phyloP scores from a whole-genome alignment of 2,888 invertebrate genomes.

The Merodon equestris region DNA sequence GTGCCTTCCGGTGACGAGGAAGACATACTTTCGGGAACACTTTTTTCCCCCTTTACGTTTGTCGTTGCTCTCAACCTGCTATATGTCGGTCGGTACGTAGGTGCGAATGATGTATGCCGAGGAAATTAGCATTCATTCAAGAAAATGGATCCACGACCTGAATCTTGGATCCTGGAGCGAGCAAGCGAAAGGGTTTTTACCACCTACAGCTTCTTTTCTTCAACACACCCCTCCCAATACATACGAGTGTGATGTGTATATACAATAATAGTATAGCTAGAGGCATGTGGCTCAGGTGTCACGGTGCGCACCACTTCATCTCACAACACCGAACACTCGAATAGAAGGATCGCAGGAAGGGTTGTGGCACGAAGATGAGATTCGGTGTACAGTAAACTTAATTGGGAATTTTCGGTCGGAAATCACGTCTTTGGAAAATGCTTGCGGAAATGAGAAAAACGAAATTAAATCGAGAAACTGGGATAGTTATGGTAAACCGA shows the following conservation, averaged over 20 bases:
- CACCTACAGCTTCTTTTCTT: background rate
- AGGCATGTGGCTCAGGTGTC: slow-evolving; percentile 38
- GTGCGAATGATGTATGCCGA: slow-evolving; percentile 49
- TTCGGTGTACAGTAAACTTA: slow-evolving; percentile 43
- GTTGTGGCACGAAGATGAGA: too few relatives aligned
- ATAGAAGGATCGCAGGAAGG: too few relatives aligned
- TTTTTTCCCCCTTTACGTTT: slow-evolving; percentile 30
- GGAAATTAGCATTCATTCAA: slow-evolving; percentile 67
- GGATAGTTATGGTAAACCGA: slow-evolving; percentile 68
- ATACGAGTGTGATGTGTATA: background rate
- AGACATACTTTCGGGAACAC: slow-evolving; percentile 39
- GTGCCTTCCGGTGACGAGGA: slow-evolving; percentile 44
- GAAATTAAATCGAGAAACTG: slow-evolving; percentile 68
- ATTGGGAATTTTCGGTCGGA: slow-evolving; percentile 68
- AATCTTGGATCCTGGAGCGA: too few relatives aligned
- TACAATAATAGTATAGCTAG: background rate
- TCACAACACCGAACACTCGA: too few relatives aligned
- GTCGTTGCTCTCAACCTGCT: slow-evolving; percentile 13
- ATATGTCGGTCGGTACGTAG: background rate
- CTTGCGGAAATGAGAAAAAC: slow-evolving; percentile 69
- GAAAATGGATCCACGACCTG: slow-evolving; percentile 51
- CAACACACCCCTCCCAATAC: background rate
- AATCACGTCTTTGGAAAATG: slow-evolving; percentile 68
- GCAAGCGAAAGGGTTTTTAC: slow-evolving; percentile 35
- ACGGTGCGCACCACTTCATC: slow-evolving; percentile 15